phyloP scores from a whole-genome alignment of 2,888 invertebrate genomes.

The Cantharis rufa region DNA sequence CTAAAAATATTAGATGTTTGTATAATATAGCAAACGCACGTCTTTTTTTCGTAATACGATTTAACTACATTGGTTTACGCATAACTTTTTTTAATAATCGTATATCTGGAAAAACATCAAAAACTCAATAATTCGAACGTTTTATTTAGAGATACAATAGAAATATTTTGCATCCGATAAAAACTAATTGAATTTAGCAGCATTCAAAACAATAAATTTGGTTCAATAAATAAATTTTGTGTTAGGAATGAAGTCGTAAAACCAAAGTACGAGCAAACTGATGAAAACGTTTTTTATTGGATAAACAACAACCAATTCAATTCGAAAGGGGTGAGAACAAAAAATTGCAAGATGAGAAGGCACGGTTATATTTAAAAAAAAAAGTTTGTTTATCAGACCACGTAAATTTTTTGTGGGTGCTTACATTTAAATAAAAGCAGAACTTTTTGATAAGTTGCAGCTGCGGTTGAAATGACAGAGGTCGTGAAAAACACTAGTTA shows the following conservation, averaged over 20 bases:
- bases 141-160: not conserved
- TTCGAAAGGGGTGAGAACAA: slow-evolving; percentile 6
- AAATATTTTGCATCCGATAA: not conserved
- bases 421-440: not conserved
- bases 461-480: slow-evolving; percentile 10
- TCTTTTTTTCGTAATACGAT: not conserved
- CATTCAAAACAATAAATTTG: not conserved
- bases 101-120: not conserved
- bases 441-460: not conserved
- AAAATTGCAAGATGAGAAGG: not conserved
- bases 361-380: not conserved
- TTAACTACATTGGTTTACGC: not conserved
- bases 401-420: not conserved
- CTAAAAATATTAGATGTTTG: too few relatives aligned
- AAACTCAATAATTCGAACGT: not conserved
- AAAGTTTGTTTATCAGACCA: not conserved
- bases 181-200: not conserved
- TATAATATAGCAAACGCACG: too few relatives aligned
- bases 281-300: not conserved
- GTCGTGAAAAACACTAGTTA: slow-evolving; percentile 7
- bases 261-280: not conserved
- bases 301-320: not conserved
- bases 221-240: not conserved
- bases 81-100: not conserved
- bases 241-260: not conserved